Evolutionary conservation across 2,113 vertebrate species (phyloP).

Genomic region (Bagarius yarrelli): DNA sequence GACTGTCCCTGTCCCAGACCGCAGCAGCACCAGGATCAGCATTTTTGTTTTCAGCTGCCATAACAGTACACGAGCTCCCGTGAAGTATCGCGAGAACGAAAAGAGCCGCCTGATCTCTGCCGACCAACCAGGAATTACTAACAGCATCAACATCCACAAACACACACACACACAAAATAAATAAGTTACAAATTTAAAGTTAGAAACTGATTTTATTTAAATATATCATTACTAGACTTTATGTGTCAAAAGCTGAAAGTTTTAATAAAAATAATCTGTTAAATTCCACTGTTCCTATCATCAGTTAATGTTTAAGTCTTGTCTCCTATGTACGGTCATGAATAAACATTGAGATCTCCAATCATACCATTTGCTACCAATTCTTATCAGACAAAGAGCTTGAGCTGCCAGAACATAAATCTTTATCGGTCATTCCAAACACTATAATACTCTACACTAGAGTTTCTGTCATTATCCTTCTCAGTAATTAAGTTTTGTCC

Average conservation of each 20-base stretch:
- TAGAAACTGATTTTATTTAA: background rate
- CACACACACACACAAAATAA: background rate
- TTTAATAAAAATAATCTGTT: slow-evolving; percentile 17
- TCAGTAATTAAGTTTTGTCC: slow-evolving; percentile 82
- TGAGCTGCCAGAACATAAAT: slow-evolving; percentile 82
- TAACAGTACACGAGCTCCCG: slow-evolving; percentile 43
- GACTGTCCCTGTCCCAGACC: slow-evolving; percentile 57
- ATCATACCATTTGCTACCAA: slow-evolving; percentile 60
- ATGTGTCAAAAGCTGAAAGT: background rate
- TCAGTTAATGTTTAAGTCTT: background rate
- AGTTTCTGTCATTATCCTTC: slow-evolving; percentile 84
- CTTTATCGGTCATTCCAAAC: slow-evolving; percentile 79
- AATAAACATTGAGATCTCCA: slow-evolving; percentile 12
- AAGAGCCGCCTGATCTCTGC: background rate
- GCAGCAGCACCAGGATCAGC: slow-evolving; percentile 59
- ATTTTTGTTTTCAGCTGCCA: slow-evolving; percentile 68
- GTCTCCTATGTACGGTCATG: slow-evolving; percentile 13
- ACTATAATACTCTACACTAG: slow-evolving; percentile 82
- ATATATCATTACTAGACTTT: slow-evolving; percentile 32
- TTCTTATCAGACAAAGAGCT: slow-evolving; percentile 85
- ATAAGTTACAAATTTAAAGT: background rate
- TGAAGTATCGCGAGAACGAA: slow-evolving; percentile 64
- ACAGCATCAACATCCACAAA: background rate
- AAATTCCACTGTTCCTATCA: slow-evolving; percentile 3
- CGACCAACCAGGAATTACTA: background rate